Percentiles rank a stretch among this genome's conserved stretches.
Evolutionary conservation across 92 coral and sea anemone species (phyloP).

Genomic region (Porites lobata): DNA sequence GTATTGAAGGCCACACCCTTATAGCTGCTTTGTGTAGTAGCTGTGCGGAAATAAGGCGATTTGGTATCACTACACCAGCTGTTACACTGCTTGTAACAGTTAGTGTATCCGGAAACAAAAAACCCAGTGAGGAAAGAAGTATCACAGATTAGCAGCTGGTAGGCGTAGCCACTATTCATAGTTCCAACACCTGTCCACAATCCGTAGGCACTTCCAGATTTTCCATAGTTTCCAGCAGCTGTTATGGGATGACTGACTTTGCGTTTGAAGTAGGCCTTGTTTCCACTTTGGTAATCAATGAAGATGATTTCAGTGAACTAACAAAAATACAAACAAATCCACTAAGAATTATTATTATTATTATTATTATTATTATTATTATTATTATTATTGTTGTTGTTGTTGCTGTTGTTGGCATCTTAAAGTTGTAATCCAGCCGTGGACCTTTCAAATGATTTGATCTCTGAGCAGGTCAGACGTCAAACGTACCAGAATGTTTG

Average conservation of each 20-base stretch:
- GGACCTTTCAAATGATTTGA: too few species aligned
- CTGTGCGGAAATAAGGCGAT: too few species aligned
- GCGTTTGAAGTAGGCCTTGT: conserved; percentile 34
- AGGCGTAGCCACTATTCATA: not conserved
- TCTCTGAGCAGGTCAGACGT: too few species aligned
- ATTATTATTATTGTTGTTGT: too few species aligned
- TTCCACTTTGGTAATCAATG: not conserved
- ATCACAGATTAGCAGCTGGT: conserved; percentile 5
- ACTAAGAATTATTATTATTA: not conserved
- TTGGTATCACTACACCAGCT: too few species aligned
- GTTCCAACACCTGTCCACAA: conserved; percentile 16
- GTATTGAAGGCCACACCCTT: too few species aligned
- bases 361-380: not conserved
- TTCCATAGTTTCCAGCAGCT: conserved; percentile 3
- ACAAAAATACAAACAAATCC: too few species aligned
- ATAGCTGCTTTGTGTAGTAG: too few species aligned
- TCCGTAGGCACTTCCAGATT: conserved; percentile 4
- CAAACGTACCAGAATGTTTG: too few species aligned
- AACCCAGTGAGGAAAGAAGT: conserved; percentile 24
- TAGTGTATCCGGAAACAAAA: conserved; percentile 12
- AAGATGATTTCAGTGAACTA: conserved; percentile 1
- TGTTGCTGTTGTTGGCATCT: too few species aligned
- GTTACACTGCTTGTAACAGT: not conserved
- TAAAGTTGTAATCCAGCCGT: too few species aligned
- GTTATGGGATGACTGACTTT: not conserved